Evolutionary conservation across 2,888 invertebrate species (phyloP), one percentile per base, ranked within the genome.

Genomic region (Trimorus sp.): DNA sequence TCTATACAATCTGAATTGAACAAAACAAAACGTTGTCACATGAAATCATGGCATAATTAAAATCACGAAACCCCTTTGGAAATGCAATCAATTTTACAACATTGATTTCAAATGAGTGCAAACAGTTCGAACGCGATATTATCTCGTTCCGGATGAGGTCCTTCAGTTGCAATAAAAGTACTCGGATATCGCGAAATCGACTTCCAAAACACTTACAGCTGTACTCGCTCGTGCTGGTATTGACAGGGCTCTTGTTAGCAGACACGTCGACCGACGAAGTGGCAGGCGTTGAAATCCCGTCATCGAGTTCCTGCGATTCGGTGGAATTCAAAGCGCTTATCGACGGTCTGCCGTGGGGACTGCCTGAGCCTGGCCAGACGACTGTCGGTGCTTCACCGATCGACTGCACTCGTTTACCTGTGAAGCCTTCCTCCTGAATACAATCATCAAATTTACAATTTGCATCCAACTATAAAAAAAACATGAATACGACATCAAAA

Each of bases 281-380:
- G 6, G 85, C 79, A 7, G 89, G 77, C 7, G 85, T 78, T 3
- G 87, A 82, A 8, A 86, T 69, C 7, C 86, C 88, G 15, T 91
- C 91, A 1, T 91, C 91, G 3, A 84, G 65, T 63, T 91, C 91
- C 68, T 87, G 87, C 37, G 88, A 88, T 38, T 91, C 91, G 0
- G 88, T 79, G 9, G 87, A 84, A 70, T 86, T 87, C 16, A 89
- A 82, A 36, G 88, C 88, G 60, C 85, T 87, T 26, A 89, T 87
- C 2, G 91, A 90, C 51, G 89, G 89, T 79, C 90, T 87, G 48
- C 90, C 88, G 56, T 90, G 90, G 16, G 88, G 85, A 82, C 87
- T 91, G 16, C 85, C 88, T 14, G 87, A 69, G 49, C 85, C 68
- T 45, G 89, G 86, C 73, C 84, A 71, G 69, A 88, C 79, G 40